phyloP scores from a whole-genome alignment of 2,888 invertebrate genomes.

The Standfussiana lucernea region DNA sequence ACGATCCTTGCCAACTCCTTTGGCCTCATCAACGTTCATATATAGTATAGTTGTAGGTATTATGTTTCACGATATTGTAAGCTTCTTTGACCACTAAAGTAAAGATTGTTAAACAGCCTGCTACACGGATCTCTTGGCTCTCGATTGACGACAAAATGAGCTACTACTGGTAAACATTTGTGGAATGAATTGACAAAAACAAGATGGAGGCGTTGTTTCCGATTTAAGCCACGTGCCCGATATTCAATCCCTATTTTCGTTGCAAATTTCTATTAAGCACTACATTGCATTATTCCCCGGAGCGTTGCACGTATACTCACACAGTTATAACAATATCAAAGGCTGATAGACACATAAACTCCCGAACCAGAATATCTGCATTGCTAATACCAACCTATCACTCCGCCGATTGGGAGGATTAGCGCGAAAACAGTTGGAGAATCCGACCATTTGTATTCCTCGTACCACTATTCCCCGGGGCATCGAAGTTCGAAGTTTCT shows the following conservation, averaged over 20 bases:
- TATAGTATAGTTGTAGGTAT: not conserved
- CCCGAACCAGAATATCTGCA: slow-evolving; percentile 55
- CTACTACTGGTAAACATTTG: not conserved
- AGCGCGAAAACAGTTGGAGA: slow-evolving; percentile 70
- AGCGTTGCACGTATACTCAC: not conserved
- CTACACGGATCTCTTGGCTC: not conserved
- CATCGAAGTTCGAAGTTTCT: slow-evolving; percentile 83
- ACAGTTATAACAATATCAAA: not conserved
- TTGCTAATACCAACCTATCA: slow-evolving; percentile 62
- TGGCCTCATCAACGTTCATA: not conserved
- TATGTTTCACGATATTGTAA: not conserved
- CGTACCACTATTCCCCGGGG: slow-evolving; percentile 75
- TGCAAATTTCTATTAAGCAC: not conserved
- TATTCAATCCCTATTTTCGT: not conserved
- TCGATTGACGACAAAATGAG: not conserved
- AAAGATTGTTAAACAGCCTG: not conserved
- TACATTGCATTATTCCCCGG: not conserved
- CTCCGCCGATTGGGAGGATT: slow-evolving; percentile 65
- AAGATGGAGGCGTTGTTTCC: not conserved
- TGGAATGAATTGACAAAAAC: not conserved
- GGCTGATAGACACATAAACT: slow-evolving; percentile 34
- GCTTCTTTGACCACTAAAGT: not conserved
- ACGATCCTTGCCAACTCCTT: not conserved
- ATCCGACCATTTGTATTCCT: slow-evolving; percentile 83
- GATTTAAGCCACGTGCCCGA: not conserved